Base-by-base conservation (phyloP, 2,888 invertebrate species). In the Tetheella fluctuosa region DNA sequence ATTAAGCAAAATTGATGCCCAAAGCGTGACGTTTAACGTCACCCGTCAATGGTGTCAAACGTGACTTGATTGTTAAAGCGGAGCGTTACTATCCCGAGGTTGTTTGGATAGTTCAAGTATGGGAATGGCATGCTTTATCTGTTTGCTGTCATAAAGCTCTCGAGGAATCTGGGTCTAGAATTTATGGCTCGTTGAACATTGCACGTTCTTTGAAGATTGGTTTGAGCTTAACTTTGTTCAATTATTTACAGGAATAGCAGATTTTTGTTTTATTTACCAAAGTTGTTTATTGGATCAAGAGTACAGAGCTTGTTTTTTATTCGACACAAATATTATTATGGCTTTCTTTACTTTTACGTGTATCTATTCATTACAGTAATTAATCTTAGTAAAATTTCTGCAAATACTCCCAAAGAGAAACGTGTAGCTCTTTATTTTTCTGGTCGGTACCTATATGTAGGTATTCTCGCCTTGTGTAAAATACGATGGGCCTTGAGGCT, bases 1-100 rank as follows among this genome's bases (percentile, higher is more conserved):
- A 79, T 83, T 82, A 82, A 75, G 68, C 60, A 66, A 69, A 73
- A 76, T 81, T 70, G 76, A 79, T 79, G 69, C 69, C 64, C 59
- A 59, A 59, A 58, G 61, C 74, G 73, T 77, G 76, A 71, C 73
- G 66, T 68, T 71, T 70, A 65, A 68, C 59, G 65, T 69, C 65
- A 64, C 67, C 60, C 70, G 62, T 70, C 73, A 75, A 73, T 76
- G 71, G 67, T 65, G 67, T 67, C 67, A 71, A 66, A 77, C 78
- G 79, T 80, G 78, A 74, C 72, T 72, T 10, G 68, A 60, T 62
- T 76, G 58, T 52, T 37, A 34, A 62, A 55, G n/a, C 13, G 42
- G 62, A 64, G n/a, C 52, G 20, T 56, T 63, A 66, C 64, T 69
- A 70, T 69, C 62, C 64, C 60, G 61, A 57, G 25, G 61, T 57